A percentile compares a stretch with the other conserved stretches of the same genome.
Conservation (phyloP, 2,113 vertebrate species). For the Puffinus mauretanicus region DNA sequence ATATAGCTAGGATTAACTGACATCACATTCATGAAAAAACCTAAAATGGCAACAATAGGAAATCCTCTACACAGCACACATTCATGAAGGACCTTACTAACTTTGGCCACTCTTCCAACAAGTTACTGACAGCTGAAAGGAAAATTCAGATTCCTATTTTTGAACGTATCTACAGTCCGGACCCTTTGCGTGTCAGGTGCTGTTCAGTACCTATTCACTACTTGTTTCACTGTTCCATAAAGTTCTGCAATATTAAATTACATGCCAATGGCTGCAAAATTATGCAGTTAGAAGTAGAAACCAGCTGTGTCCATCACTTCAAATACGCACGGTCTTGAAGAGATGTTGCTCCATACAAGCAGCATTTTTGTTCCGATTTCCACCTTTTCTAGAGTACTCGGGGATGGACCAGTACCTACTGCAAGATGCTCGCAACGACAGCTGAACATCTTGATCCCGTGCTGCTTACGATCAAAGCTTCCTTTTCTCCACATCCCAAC, state of each 20-base stretch:
- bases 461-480: neutral
- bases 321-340: neutral
- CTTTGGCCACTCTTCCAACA: neutral
- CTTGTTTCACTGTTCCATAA: neutral
- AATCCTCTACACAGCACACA: neutral
- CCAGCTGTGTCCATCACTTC: neutral
- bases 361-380: neutral
- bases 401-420: neutral
- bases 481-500: neutral
- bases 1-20: neutral
- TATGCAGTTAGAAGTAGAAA: neutral
- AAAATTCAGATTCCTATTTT: neutral
- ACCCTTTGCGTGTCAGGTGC: neutral
- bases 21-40: neutral
- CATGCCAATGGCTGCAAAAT: neutral
- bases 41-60: neutral
- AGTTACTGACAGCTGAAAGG: neutral
- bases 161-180: neutral
- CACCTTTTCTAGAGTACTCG: rapidly evolving
- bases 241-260: neutral
- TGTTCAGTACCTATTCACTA: neutral
- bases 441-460: neutral
- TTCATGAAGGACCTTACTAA: neutral
- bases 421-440: neutral
- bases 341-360: neutral